A percentile compares a stretch with the other conserved stretches of the same genome.
phyloP scores from a whole-genome alignment of 2,888 invertebrate species.

The Oscheius sp. region DNA sequence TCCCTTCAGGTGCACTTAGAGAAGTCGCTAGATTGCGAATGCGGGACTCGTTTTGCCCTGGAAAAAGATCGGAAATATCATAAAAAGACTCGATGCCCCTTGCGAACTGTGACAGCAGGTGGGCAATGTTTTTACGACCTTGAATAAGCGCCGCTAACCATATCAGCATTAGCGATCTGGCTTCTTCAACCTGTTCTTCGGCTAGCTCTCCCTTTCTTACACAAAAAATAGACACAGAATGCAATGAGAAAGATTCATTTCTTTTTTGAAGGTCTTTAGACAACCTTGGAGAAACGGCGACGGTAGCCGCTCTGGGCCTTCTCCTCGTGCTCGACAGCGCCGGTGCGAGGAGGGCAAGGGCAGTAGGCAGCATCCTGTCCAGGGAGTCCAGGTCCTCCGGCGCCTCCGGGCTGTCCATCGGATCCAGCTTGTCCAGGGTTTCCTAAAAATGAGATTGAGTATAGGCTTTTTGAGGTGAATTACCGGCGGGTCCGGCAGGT shows the following conservation, averaged over 20 bases:
- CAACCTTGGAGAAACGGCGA: constrained; percentile 31
- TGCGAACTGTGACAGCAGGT: constrained; percentile 8
- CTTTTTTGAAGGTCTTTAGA: background rate
- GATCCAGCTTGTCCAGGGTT: constrained; percentile 43
- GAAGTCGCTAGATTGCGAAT: constrained; percentile 44
- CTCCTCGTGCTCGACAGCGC: constrained; percentile 50
- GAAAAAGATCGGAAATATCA: constrained; percentile 49
- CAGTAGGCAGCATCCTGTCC: constrained; percentile 59
- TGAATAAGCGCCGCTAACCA: constrained; percentile 13
- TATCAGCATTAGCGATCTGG: constrained; percentile 14
- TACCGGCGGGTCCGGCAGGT: constrained; percentile 47
- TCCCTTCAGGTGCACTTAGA: constrained; percentile 39
- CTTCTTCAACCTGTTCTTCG: constrained; percentile 7
- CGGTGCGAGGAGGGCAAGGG: constrained; percentile 61
- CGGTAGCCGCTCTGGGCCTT: constrained; percentile 44
- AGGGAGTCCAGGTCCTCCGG: constrained; percentile 30
- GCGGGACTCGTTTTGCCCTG: constrained; percentile 40
- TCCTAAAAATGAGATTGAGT: background rate
- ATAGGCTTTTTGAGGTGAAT: constrained; percentile 34
- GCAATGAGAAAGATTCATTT: constrained; percentile 17
- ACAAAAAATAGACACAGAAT: background rate
- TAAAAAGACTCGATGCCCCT: constrained; percentile 40
- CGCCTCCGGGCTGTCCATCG: constrained; percentile 52
- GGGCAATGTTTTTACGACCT: constrained; percentile 2
- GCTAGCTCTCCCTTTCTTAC: background rate